Evolutionary conservation across 2,113 vertebrate genomes (phyloP), one percentile per base, ranked within the genome.

Genomic region (Gnathonemus longibarbis): DNA sequence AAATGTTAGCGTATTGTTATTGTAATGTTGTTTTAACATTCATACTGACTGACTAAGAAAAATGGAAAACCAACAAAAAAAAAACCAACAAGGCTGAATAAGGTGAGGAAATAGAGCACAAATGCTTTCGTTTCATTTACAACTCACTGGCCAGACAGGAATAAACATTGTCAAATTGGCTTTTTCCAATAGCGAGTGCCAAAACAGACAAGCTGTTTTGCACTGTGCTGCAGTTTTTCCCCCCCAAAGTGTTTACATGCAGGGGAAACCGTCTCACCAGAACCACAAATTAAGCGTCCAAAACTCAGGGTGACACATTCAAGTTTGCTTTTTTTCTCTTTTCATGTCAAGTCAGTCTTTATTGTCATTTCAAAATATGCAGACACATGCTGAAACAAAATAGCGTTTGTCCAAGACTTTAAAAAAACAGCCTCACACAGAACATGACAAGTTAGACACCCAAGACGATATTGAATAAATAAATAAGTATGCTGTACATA

Each of bases 1-100:
- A 90, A 46, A 19, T 88, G 31, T 88, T 88, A 53, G 53, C 42
- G 17, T 88, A 6, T 46, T 31, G 56, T 85, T 42, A 87, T 87
- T 62, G 31, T 35, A 91, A 39, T n/a, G 45, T 89, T 91, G 50
- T 89, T 89, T 83, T 31, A 46, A 42, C 88, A 89, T 77, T 77
- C 39, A 31, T 85, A 5, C 50, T 62, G 42, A 58, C 53, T 42
- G 35, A 62, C 85, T 53, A 35, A 31, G 85, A 87, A 87, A 80
- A 42, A 80, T 80, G 74, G 74, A 39, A 52, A 87, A 27, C 5
- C 24, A 17, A 50, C 19, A 86, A 86, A n/a, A 49, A 45, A 31
- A n/a, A 49, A 13, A 6, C 7, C 87, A 31, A 42, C 31, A 66
- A 58, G 56, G 53, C 24, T 66, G 6, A 52, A 87, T 88, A 45